A percentile compares a stretch with the other conserved stretches of the same genome.
Conservation (phyloP, 2,888 invertebrate genomes). For the Rhagium mordax region DNA sequence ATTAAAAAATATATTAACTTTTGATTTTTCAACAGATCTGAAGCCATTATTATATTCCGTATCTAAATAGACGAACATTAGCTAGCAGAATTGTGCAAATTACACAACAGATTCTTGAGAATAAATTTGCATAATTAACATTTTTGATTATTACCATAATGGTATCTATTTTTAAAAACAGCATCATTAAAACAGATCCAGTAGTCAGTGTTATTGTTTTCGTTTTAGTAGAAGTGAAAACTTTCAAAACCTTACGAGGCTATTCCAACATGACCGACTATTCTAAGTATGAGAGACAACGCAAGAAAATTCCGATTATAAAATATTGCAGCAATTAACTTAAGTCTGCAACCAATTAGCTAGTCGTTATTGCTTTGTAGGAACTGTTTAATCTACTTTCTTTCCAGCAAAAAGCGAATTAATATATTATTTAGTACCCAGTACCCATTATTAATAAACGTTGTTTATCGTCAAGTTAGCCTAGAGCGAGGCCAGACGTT, state of each 20-base stretch:
- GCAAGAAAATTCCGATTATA: background rate
- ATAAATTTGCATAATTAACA: background rate
- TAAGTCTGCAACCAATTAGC: background rate
- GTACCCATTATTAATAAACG: background rate
- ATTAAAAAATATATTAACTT: no score
- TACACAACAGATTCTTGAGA: background rate
- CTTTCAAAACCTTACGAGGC: background rate
- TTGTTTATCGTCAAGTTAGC: background rate
- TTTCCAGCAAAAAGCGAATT: background rate
- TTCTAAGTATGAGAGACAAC: no score
- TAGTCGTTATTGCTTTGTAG: conserved; percentile 2
- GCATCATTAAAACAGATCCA: background rate
- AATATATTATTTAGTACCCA: background rate
- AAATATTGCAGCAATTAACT: background rate
- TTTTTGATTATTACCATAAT: background rate
- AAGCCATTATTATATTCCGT: no score
- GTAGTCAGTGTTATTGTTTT: background rate
- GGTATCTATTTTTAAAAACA: background rate
- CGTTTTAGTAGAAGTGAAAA: background rate
- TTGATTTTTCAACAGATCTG: no score
- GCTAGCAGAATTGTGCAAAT: background rate
- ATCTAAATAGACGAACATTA: no score
- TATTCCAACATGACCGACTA: background rate
- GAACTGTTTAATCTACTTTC: background rate
- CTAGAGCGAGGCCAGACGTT: conserved; percentile 28